phyloP scores from a whole-genome alignment of 2,113 vertebrate genomes.

The Aspidoscelis tigris region DNA sequence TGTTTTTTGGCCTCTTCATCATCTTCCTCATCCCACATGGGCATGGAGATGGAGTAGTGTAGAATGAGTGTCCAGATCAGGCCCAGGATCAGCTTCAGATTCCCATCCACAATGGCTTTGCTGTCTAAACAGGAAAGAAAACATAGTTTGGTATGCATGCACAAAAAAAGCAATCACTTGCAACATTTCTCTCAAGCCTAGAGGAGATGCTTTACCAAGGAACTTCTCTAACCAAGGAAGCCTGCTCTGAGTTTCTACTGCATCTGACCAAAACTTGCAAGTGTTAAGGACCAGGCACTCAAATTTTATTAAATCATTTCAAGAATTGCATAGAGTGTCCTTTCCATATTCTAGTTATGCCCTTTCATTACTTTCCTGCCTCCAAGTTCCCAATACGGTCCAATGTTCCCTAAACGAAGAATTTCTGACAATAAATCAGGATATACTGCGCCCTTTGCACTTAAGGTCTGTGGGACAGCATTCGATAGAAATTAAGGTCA shows the following conservation, averaged over 20 bases:
- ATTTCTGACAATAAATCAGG: no score
- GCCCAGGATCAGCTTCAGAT: constrained; percentile 94
- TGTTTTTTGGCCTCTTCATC: constrained; percentile 89
- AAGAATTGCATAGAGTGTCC: background rate
- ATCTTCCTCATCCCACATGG: constrained; percentile 96
- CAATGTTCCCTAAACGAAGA: no score
- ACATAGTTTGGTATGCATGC: background rate
- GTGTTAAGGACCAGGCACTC: background rate
- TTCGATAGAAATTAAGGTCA: no score
- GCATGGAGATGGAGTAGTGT: constrained; percentile 98
- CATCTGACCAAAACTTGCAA: background rate
- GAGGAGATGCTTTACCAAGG: background rate
- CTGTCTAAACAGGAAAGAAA: constrained; percentile 78
- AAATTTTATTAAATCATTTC: background rate
- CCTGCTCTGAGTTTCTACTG: background rate
- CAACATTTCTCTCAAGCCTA: background rate
- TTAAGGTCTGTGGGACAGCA: no score
- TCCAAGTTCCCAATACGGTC: no score
- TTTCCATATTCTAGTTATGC: background rate
- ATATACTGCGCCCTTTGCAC: no score
- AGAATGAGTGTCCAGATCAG: constrained; percentile 96
- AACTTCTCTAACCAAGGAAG: background rate
- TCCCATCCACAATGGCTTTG: constrained; percentile 95
- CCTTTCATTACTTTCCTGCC: no score
- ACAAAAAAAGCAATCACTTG: background rate